These are phyloP conservation scores for Capricornis sumatraensis DNA, from an alignment of 2,113 vertebrate genomes.

Conservation along the genomic window DNA sequence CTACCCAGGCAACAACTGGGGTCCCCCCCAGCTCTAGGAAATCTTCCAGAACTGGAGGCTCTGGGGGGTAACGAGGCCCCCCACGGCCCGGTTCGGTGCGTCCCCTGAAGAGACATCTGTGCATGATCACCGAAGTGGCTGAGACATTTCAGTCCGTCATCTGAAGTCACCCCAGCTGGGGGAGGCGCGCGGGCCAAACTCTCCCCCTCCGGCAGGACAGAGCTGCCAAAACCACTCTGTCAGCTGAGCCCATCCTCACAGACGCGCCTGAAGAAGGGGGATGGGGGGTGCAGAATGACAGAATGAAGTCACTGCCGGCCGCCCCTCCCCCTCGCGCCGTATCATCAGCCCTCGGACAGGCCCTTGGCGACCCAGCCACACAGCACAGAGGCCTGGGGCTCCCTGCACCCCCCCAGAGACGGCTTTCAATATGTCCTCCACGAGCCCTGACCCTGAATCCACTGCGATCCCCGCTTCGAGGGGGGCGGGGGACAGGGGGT, in stretches of 20 bases:
- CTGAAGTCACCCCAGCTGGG: constrained; percentile 1
- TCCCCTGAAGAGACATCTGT: neutral
- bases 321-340: neutral
- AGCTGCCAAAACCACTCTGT: neutral
- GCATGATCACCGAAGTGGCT: neutral
- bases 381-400: neutral
- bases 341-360: neutral
- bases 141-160: neutral
- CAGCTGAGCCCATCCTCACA: neutral
- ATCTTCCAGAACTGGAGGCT: neutral
- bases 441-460: neutral
- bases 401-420: neutral
- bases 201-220: neutral
- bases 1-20: neutral
- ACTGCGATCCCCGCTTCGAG: neutral
- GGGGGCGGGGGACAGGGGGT: too few species aligned
- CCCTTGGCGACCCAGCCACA: neutral
- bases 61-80: neutral
- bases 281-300: neutral
- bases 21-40: neutral
- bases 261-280: neutral
- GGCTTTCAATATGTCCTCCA: neutral
- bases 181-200: neutral
- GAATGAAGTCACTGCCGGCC: neutral
- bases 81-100: neutral